phyloP scores from a whole-genome alignment of 2,888 invertebrate genomes.

The Agriopis aurantiaria region DNA sequence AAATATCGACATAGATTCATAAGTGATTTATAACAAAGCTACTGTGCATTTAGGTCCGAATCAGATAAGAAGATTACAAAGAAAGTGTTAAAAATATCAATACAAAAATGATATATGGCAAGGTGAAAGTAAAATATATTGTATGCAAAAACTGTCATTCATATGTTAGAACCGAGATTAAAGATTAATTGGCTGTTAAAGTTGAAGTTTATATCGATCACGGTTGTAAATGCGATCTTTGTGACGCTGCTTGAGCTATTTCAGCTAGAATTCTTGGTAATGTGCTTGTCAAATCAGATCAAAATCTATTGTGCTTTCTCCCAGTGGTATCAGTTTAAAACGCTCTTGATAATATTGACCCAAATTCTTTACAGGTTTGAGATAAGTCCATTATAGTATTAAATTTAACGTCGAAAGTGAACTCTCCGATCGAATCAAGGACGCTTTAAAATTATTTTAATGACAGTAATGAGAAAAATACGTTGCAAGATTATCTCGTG shows the following conservation, averaged over 20 bases:
- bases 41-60: conserved; percentile 53
- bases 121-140: conserved; percentile 59
- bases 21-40: conserved; percentile 61
- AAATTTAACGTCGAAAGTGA: conserved; percentile 28
- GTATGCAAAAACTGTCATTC: conserved; percentile 56
- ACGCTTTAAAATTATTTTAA: conserved; percentile 38
- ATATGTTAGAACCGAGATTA: conserved; percentile 49
- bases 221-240: conserved; percentile 17
- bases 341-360: conserved; percentile 52
- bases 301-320: conserved; percentile 45
- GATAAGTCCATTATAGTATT: conserved; percentile 39
- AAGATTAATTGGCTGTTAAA: conserved; percentile 42
- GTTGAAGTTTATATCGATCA: conserved; percentile 39
- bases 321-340: conserved; percentile 38
- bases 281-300: conserved; percentile 40
- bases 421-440: conserved; percentile 40
- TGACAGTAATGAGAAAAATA: conserved; percentile 33
- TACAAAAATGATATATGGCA: conserved; percentile 54
- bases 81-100: conserved; percentile 57
- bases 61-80: conserved; percentile 48
- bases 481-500: conserved; percentile 21
- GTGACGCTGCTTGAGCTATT: conserved; percentile 15
- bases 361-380: conserved; percentile 54
- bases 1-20: conserved; percentile 57
- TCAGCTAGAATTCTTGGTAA: conserved; percentile 32